Conservation (phyloP, 2,888 invertebrate genomes). For the Crocallis elinguaria region DNA sequence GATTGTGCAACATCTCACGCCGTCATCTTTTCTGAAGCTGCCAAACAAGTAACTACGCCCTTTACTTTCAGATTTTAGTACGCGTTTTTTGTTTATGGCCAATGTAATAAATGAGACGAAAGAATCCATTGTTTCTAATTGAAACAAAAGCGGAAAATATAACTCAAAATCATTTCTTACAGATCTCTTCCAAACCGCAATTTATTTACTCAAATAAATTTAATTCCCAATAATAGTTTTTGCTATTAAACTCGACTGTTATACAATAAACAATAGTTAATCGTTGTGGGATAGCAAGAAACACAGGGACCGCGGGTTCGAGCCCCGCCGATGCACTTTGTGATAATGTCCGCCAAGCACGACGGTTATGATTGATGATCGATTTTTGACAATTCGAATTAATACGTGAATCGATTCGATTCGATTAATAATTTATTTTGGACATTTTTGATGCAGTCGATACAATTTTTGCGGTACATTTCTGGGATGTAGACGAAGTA, state of each 20-base stretch:
- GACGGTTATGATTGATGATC: conserved; percentile 76
- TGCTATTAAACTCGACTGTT: conserved; percentile 56
- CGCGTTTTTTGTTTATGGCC: too few relatives aligned
- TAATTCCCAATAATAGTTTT: conserved; percentile 48
- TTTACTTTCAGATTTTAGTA: too few relatives aligned
- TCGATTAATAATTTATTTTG: conserved; percentile 74
- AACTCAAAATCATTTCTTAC: conserved; percentile 25
- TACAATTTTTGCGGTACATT: conserved; percentile 55
- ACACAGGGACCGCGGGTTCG: conserved; percentile 45
- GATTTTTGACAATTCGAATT: conserved; percentile 71
- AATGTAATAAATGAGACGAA: conserved; percentile 2
- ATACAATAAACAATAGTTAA: conserved; percentile 69
- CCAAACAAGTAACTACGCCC: too few relatives aligned
- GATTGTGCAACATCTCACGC: too few relatives aligned
- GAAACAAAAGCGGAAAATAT: conserved; percentile 15
- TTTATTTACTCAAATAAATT: conserved; percentile 52
- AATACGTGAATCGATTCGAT: conserved; percentile 70
- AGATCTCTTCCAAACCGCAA: conserved; percentile 20
- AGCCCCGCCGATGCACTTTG: conserved; percentile 59
- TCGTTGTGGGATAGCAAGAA: conserved; percentile 56
- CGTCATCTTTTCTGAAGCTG: too few relatives aligned
- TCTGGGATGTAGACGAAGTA: conserved; percentile 19
- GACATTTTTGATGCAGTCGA: conserved; percentile 53
- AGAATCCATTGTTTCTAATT: conserved; percentile 16
- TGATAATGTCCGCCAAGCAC: conserved; percentile 66